Base-by-base conservation (phyloP, 2,113 vertebrate species). In the Alces alces region DNA sequence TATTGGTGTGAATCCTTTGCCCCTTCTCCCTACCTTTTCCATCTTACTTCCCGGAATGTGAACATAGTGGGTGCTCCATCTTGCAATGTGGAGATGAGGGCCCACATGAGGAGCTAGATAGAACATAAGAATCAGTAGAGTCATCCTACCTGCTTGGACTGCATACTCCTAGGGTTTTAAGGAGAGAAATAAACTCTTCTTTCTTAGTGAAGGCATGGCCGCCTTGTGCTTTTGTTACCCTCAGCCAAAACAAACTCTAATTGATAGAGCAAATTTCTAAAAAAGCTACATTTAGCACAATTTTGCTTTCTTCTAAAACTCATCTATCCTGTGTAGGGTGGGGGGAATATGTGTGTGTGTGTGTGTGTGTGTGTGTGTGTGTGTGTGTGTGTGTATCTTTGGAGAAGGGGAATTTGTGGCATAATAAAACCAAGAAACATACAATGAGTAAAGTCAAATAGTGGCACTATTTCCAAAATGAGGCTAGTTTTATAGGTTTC, bases 381-480 rank as follows among this genome's bases (percentile, higher is more conserved):
- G 30, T 64, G 12, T 28, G 27, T 60, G 61, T 64, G 33, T 66
- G 17, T 36, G 17, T 66, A 13, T 73, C 19, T 73, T 73, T 73
- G 27, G 28, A 95, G 50, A 84, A 80, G 47, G 39, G 7, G 54
- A 66, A 86, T 85, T 55, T 86, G 50, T 52, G 19, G 76, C 50
- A 58, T 60, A 17, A 66, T 17, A 92, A 84, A 96, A 23, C 33
- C 28, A 94, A 92, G 47, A 94, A 91, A 89, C 19, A 86, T 23
- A 90, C 1, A 45, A 33, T 8, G 28, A 85, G 54, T 91, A 45
- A 87, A 80, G n/a, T 78, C 33, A 76, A 88, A 82, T 30, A 61
- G 52, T 52, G 47, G n/a, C 55, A 87, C 96, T 92, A 95, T 87
- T 54, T 94, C n/a, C 45, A 87, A 95, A 96, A 52, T 96, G 47